These are phyloP conservation scores for Parthenolecanium corni DNA, from an alignment of 2,888 invertebrate genomes.

Conservation along the genomic window DNA sequence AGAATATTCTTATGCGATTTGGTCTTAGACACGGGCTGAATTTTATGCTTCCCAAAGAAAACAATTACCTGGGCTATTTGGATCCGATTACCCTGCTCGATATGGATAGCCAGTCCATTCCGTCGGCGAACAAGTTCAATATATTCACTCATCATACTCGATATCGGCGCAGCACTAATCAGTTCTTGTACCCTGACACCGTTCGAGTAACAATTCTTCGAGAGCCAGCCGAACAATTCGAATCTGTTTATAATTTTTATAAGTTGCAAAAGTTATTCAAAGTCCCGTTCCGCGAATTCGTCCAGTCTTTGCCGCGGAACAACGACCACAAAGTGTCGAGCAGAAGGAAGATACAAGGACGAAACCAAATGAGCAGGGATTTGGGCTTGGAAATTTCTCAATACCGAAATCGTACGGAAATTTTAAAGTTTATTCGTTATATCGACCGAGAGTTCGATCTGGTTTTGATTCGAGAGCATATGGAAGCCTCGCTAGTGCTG, in stretches of 20 bases:
- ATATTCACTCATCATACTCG: conserved; percentile 34
- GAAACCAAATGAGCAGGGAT: conserved; percentile 35
- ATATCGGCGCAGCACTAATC: conserved; percentile 30
- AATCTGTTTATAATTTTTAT: conserved; percentile 11
- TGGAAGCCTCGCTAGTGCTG: conserved; percentile 34
- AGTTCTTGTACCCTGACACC: conserved; percentile 27
- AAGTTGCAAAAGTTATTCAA: background rate
- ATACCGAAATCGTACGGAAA: conserved; percentile 23
- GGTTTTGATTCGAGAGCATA: conserved; percentile 34
- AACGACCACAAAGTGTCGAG: no score
- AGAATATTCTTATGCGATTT: conserved; percentile 34
- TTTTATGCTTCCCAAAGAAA: conserved; percentile 32
- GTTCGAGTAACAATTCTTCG: background rate
- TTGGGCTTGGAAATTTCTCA: conserved; percentile 31
- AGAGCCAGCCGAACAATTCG: conserved; percentile 1
- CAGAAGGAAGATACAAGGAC: conserved; percentile 29
- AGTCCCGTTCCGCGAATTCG: background rate
- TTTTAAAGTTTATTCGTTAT: conserved; percentile 31
- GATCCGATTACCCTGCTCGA: conserved; percentile 28
- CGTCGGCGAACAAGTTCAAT: conserved; percentile 32
- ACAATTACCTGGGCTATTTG: conserved; percentile 33
- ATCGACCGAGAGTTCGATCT: conserved; percentile 34
- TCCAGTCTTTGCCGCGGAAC: background rate
- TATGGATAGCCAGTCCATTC: conserved; percentile 29
- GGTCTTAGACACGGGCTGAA: conserved; percentile 31